Evolutionary conservation across 2,888 invertebrate genomes (phyloP), one percentile per base, ranked within the genome.

Genomic region (Cantharis rustica): DNA sequence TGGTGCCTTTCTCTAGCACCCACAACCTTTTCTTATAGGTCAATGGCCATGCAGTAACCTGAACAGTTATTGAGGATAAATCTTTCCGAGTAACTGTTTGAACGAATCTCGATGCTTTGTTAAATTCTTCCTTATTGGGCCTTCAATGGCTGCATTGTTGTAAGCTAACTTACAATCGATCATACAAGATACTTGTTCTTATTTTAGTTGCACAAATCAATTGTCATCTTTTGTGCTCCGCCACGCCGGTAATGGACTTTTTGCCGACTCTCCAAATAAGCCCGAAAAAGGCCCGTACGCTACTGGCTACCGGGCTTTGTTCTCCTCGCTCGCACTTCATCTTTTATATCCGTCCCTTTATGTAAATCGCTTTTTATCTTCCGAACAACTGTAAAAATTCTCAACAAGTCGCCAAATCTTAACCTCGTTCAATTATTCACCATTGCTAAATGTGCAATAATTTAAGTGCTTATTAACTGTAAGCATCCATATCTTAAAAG

Each of bases 41-140:
- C 77, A 77, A 77, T 69, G 77, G 74, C 77, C 77, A 77, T 64
- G 68, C 68, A 71, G 68, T 72, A 77, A 74, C 71, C 73, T 70
- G 73, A 76, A 76, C 76, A 69, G 76, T 72, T 76, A 73, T 73
- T 61, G 62, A 68, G 71, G 68, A 76, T 66, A 66, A 62, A 76
- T 69, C 70, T 73, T 66, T 66, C 20, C 20, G 23, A 20, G 73
- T 76, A 76, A 76, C 76, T 73, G 76, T 76, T 64, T 69, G 16
- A 61, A 64, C 66, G 47, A 64, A 72, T 68, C 73, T 66, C 64
- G 17, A 66, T n/a, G 64, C 64, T 66, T 61, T 71, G 71, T 70
- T 63, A 64, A 72, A 69, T 69, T 63, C 75, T 72, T 75, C 70
- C 16, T 69, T 61, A 72, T 72, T 64, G 16, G 27, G 31, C 68